Percentiles rank a stretch among this genome's conserved stretches.
Evolutionary conservation across 2,888 invertebrate species (phyloP).

Genomic region (Lottia gigantea): DNA sequence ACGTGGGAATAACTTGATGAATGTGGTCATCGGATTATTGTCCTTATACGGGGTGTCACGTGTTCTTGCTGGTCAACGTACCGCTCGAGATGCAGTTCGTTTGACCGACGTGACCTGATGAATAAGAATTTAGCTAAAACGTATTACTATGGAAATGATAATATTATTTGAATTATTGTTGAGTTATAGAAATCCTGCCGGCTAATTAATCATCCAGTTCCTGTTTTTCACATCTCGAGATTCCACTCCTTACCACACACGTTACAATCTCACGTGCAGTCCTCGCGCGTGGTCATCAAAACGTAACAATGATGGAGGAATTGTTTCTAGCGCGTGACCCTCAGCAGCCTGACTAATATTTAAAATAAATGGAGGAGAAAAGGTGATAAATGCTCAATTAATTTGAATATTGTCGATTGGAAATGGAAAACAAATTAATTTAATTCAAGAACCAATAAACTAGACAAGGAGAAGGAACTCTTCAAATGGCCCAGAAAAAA

Average conservation of each 20-base stretch:
- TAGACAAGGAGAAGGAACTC: no score
- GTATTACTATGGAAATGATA: slow-evolving; percentile 9
- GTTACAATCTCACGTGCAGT: not conserved
- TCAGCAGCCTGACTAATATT: not conserved
- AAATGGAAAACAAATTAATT: no score
- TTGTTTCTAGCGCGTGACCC: slow-evolving; percentile 1
- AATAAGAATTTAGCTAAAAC: not conserved
- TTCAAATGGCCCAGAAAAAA: no score
- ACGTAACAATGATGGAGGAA: not conserved
- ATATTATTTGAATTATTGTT: not conserved
- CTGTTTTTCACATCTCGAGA: no score
- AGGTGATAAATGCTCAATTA: not conserved
- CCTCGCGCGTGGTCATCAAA: slow-evolving; percentile 1
- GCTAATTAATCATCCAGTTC: no score
- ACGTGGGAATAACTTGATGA: not conserved
- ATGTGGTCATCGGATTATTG: not conserved
- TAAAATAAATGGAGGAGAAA: not conserved
- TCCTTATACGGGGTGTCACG: slow-evolving; percentile 1
- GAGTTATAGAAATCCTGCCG: no score
- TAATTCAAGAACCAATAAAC: no score
- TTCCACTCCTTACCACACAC: not conserved
- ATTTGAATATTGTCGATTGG: not conserved
- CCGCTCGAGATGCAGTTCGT: not conserved
- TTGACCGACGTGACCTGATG: not conserved
- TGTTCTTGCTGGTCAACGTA: slow-evolving; percentile 1